Evolutionary conservation across 2,888 invertebrate species (phyloP), one percentile per base, ranked within the genome.

Genomic region (Caenorhabditis sulstoni): DNA sequence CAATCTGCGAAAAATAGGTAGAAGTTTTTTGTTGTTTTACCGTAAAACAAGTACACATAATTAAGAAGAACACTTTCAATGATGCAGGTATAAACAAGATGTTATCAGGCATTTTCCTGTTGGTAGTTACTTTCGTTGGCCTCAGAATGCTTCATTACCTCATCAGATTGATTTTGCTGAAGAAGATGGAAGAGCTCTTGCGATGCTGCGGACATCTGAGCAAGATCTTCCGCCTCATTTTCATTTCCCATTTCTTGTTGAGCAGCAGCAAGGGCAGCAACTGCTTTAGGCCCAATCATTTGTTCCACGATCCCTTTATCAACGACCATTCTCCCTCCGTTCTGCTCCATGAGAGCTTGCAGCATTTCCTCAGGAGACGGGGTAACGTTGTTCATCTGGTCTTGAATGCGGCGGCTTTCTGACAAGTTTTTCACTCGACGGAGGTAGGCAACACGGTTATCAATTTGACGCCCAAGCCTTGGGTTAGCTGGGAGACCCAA

Each of bases 401-500:
- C 79, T 20, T 66, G 68, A 29, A 79, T 66, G 1, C 58, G 52
- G 50, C 77, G 81, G 45, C 74, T 67, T 47, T 85, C 85, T 8
- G 74, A 23, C 16, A 85, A 64, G 44, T 86, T 86, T 65, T 85
- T 86, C 23, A 84, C 85, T 14, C 86, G 57, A 50, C 85, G 65
- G 9, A 86, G 74, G 55, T 86, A 86, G 16, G 86, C 83, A 3
- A 86, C 62, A 23, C 86, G 80, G 58, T 86, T 86, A 73, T 86
- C 86, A 23, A 86, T 80, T 50, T 86, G 86, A 57, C 85, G 66
- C 11, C 76, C 74, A 20, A 86, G 81, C 16, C 82, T 62, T 5
- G 86, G 84, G 41, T 86, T 85, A 22, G 76, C 76, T 9, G 86
- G 86, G 3, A 85, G 65, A 5, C 86, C 86, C 9, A 85, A 67